Percentiles rank a stretch among this genome's conserved stretches.
Conservation (phyloP, 2,113 vertebrate genomes). For the Theropithecus gelada region DNA sequence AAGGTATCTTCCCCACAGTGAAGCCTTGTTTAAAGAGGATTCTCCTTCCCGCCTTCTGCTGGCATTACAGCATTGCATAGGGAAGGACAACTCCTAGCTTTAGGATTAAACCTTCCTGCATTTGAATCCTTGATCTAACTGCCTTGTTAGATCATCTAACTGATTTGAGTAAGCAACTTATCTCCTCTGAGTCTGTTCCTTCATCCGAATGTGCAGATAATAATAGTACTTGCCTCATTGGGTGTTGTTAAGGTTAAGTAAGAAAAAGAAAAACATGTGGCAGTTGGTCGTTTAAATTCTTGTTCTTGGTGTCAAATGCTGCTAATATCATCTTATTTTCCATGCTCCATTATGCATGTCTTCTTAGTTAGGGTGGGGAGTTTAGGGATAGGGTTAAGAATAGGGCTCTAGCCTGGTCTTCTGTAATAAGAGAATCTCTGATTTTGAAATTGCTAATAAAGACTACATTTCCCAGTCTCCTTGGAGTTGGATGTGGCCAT, state of each 20-base stretch:
- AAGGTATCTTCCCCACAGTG: neutral
- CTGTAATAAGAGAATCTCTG: neutral
- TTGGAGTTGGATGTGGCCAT: neutral
- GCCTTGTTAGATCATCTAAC: fast-evolving
- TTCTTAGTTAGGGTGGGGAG: too few species aligned
- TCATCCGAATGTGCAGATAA: neutral
- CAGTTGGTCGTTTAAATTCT: neutral
- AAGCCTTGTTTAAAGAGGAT: neutral
- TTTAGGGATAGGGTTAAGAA: too few species aligned
- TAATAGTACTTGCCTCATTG: neutral
- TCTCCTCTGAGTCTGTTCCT: neutral
- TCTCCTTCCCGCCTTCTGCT: neutral
- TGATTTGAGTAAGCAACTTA: neutral
- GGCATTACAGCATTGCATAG: fast-evolving
- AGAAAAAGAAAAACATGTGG: neutral
- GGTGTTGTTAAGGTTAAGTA: neutral
- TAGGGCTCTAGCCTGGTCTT: neutral
- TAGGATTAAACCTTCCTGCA: neutral
- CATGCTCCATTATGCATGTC: neutral
- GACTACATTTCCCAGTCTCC: neutral
- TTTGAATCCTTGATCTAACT: neutral
- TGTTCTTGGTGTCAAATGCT: neutral
- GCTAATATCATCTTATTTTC: neutral
- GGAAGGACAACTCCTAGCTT: neutral
- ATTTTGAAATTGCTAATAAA: neutral